phyloP scores from a whole-genome alignment of 2,797 vertebrate genomes.

The Ptychobarbus kaznakovi region DNA sequence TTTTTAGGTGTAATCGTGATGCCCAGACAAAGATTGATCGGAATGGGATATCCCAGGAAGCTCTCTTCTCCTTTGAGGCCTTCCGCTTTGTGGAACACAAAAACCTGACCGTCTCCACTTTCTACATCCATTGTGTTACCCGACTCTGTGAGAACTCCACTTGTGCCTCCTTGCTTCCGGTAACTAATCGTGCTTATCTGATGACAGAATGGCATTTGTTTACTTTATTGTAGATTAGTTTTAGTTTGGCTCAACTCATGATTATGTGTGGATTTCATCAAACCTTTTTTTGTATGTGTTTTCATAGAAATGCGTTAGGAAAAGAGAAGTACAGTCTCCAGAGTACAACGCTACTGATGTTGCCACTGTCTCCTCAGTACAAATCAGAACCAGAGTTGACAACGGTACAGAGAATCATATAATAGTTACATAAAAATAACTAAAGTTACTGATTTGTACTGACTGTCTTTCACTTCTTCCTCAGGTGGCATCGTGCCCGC shows the following conservation, averaged over 20 bases:
- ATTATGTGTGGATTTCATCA: constrained; percentile 10
- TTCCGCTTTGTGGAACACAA: constrained; percentile 72
- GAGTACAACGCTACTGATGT: neutral
- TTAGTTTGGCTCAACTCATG: neutral
- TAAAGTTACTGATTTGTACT: neutral
- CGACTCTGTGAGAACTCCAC: constrained; percentile 71
- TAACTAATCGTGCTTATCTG: constrained; percentile 60
- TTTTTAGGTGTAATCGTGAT: constrained; percentile 73
- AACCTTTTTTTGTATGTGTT: neutral
- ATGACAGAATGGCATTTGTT: neutral
- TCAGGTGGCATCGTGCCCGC: neutral
- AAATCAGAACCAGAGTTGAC: constrained; percentile 61
- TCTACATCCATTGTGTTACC: constrained; percentile 76
- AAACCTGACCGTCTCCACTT: constrained; percentile 66
- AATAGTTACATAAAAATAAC: neutral
- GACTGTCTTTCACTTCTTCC: neutral
- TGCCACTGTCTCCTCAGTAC: constrained; percentile 68
- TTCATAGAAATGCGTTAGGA: constrained; percentile 61
- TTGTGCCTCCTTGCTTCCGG: constrained; percentile 68
- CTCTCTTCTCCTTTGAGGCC: constrained; percentile 77
- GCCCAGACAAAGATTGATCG: constrained; percentile 68
- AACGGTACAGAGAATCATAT: constrained; percentile 41
- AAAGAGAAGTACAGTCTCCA: constrained; percentile 56
- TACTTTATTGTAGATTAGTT: neutral
- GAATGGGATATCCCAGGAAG: constrained; percentile 72